phyloP scores from a whole-genome alignment of 1,140 invertebrate genomes.

The Asobara japonica region DNA sequence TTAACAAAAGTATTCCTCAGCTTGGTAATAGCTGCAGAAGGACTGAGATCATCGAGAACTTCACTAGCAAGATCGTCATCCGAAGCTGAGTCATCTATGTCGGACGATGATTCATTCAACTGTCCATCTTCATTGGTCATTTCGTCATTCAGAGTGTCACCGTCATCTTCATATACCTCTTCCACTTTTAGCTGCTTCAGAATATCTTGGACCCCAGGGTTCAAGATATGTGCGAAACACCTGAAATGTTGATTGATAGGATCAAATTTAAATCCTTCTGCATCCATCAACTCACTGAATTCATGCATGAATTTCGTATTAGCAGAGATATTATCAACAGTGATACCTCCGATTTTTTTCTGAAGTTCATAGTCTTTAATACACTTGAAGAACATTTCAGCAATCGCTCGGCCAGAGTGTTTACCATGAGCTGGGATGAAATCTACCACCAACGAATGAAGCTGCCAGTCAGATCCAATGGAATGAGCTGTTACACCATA shows the following conservation, averaged over 20 bases:
- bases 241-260: conserved; percentile 32
- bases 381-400: conserved; percentile 46
- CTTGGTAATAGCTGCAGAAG: not conserved
- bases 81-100: not conserved
- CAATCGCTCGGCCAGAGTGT: conserved; percentile 54
- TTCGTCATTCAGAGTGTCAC: not conserved
- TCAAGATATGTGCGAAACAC: conserved; percentile 31
- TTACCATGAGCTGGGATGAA: conserved; percentile 49
- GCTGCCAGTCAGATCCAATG: conserved; percentile 52
- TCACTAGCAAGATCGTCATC: not conserved
- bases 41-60: not conserved
- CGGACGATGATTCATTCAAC: not conserved
- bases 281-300: not conserved
- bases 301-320: conserved; percentile 23
- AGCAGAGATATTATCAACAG: conserved; percentile 28
- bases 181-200: conserved; percentile 21
- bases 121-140: not conserved
- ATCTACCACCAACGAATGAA: conserved; percentile 50
- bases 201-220: conserved; percentile 33
- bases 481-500: conserved; percentile 53
- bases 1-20: too few relatives aligned
- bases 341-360: conserved; percentile 30
- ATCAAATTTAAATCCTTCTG: not conserved
- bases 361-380: conserved; percentile 25
- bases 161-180: not conserved